phyloP scores from a whole-genome alignment of 2,888 invertebrate species.

The Beris morrisii region DNA sequence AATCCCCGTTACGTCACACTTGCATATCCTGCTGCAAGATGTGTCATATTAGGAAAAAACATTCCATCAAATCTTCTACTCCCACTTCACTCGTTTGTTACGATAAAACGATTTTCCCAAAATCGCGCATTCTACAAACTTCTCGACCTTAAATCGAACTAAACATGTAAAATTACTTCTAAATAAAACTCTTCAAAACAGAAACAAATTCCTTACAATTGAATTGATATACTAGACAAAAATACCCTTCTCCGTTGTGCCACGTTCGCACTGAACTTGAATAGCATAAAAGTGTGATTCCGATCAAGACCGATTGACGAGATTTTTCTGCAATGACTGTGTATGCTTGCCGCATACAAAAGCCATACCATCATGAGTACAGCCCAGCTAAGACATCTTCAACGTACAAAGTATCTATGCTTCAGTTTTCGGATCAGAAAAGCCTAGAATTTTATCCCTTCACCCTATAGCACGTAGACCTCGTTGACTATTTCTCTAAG shows the following conservation, averaged over 20 bases:
- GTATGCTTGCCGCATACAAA: neutral
- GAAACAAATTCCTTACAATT: slow-evolving; percentile 21
- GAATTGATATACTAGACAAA: slow-evolving; percentile 4
- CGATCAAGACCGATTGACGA: slow-evolving; percentile 31
- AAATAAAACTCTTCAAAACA: slow-evolving; percentile 25
- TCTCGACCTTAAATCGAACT: no score
- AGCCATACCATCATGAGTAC: no score
- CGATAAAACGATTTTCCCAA: no score
- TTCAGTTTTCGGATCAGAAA: slow-evolving; percentile 13
- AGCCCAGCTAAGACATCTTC: no score
- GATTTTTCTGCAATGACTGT: slow-evolving; percentile 27
- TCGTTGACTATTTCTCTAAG: slow-evolving; percentile 3
- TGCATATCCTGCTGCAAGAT: no score
- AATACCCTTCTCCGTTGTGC: slow-evolving; percentile 1
- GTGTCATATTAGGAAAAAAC: no score
- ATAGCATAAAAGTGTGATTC: slow-evolving; percentile 19
- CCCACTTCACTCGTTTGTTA: no score
- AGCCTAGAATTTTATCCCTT: slow-evolving; percentile 16
- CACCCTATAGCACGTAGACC: slow-evolving; percentile 17
- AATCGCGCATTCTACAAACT: no score
- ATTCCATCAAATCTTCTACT: no score
- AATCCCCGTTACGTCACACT: no score
- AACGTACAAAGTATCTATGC: neutral
- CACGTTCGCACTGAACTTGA: slow-evolving; percentile 13
- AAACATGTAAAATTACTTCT: no score